phyloP scores from a whole-genome alignment of 2,113 vertebrate species.

The Prietella phreatophila region DNA sequence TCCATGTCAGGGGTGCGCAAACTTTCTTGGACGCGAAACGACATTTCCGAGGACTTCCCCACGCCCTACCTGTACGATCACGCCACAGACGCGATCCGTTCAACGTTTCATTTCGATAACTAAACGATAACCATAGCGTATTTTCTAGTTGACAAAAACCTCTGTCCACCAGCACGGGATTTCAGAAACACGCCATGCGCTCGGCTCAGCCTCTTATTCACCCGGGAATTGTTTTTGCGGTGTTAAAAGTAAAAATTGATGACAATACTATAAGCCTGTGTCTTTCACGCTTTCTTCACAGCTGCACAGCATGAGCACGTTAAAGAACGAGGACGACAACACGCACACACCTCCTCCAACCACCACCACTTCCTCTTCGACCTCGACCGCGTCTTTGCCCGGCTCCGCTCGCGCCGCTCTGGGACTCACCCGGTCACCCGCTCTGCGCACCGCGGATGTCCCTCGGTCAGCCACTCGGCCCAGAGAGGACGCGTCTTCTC shows the following conservation, averaged over 20 bases:
- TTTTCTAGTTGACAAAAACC: background rate
- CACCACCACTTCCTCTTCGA: background rate
- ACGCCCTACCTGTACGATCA: no score
- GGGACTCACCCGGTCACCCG: background rate
- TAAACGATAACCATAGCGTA: background rate
- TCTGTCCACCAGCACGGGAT: background rate
- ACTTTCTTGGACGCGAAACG: background rate
- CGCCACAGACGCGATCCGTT: no score
- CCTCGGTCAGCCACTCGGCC: no score
- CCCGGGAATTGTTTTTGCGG: no score
- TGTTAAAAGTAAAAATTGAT: background rate
- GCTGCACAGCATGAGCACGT: background rate
- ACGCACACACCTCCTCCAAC: background rate
- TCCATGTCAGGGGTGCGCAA: background rate
- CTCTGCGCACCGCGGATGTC: background rate
- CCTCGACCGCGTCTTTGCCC: background rate
- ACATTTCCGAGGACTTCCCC: no score
- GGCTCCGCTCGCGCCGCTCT: background rate
- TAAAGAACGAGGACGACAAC: background rate
- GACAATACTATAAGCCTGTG: background rate
- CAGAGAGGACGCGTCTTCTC: background rate
- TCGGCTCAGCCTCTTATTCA: no score
- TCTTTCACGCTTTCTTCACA: background rate
- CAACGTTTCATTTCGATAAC: background rate
- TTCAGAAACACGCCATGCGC: background rate